phyloP scores from a whole-genome alignment of 1,140 invertebrate genomes.

The Temnothorax curvispinosus region DNA sequence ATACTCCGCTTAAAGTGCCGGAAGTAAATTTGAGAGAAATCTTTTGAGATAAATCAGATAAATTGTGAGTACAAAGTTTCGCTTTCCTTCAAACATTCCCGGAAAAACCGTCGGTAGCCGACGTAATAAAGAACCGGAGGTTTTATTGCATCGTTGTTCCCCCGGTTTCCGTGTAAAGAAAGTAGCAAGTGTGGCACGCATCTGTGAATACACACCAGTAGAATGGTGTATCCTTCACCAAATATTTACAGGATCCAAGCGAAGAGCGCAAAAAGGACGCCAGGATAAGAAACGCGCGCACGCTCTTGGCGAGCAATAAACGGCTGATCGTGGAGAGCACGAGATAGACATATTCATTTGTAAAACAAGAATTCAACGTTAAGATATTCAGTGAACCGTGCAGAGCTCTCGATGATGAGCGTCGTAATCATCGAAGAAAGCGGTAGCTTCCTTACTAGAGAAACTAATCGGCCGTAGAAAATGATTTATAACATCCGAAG shows the following conservation, averaged over 20 bases:
- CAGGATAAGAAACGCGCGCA: neutral
- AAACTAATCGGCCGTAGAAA: constrained; percentile 33
- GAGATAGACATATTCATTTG: neutral
- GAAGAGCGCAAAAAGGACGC: constrained; percentile 30
- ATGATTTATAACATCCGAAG: constrained; percentile 47
- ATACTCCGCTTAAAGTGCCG: neutral
- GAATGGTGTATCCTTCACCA: neutral
- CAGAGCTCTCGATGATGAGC: neutral
- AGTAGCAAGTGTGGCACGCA: neutral
- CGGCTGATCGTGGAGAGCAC: neutral
- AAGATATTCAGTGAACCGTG: neutral
- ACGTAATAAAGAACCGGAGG: neutral
- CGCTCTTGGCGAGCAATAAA: constrained; percentile 18
- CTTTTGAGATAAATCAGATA: neutral
- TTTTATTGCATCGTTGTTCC: neutral
- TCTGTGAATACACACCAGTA: constrained; percentile 17
- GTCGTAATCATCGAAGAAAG: constrained; percentile 20
- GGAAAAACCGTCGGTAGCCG: constrained; percentile 6
- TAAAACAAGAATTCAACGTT: neutral
- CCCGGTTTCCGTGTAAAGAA: neutral
- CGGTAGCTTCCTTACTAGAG: neutral
- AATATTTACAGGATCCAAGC: constrained; percentile 40
- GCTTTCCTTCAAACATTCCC: neutral
- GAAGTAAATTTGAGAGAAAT: neutral
- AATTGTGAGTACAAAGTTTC: neutral